phyloP scores from a whole-genome alignment of 2,113 vertebrate species.

The Podilymbus podiceps region DNA sequence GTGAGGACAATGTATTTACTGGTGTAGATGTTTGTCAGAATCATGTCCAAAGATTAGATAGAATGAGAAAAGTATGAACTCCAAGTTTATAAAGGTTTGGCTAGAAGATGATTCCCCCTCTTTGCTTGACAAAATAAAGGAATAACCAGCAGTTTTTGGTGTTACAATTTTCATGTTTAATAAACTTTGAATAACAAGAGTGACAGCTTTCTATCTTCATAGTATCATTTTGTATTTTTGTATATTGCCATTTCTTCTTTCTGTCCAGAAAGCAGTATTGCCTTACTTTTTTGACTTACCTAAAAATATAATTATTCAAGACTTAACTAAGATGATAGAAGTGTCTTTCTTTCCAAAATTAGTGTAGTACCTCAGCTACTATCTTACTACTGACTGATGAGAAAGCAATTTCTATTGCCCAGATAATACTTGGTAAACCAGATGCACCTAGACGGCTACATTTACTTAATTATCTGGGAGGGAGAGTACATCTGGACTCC shows the following conservation, averaged over 20 bases:
- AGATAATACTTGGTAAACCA: not conserved
- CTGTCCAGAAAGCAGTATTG: not conserved
- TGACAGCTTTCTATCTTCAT: not conserved
- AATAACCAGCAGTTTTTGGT: not conserved
- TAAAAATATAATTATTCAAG: not conserved
- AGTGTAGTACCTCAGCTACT: not conserved
- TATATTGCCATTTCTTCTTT: not conserved
- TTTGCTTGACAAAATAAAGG: not conserved
- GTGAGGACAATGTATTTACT: not conserved
- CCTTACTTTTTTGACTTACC: not conserved
- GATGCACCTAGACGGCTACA: not conserved
- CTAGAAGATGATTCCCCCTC: not conserved
- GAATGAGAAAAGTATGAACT: not conserved
- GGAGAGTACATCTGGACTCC: not conserved
- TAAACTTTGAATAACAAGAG: not conserved
- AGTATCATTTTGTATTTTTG: not conserved
- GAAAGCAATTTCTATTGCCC: not conserved
- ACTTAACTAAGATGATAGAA: not conserved
- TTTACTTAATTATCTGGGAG: not conserved
- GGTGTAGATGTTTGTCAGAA: not conserved
- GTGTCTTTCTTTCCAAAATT: not conserved
- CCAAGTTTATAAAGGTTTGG: not conserved
- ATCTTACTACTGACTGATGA: not conserved
- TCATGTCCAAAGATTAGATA: not conserved
- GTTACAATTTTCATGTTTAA: not conserved